Evolutionary conservation across 2,797 vertebrate species (phyloP), one percentile per base, ranked within the genome.

Genomic region (Rhabdomys pumilio): DNA sequence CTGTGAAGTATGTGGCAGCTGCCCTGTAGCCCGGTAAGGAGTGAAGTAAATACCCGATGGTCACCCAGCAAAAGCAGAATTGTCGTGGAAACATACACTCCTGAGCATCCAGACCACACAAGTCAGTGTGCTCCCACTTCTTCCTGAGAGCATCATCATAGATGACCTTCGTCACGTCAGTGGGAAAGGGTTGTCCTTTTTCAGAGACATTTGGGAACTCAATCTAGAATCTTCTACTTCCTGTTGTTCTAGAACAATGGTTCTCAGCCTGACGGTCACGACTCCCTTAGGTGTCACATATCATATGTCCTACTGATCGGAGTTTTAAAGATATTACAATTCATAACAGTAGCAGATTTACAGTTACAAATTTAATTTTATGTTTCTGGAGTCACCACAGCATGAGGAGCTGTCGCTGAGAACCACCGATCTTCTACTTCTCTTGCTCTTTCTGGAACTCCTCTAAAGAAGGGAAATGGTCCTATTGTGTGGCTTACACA

Each of bases 1-100:
- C 55, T 65, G 55, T 0, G 0, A 63, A 26, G 34, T 13, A 0
- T 10, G 38, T 34, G 29, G 1, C 24, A 34, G 17, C 0, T 63
- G 13, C 19, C 41, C 24, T 26, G 4, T 2, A 14, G n/a, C 22
- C 29, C 26, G 20, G 65, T 34, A 59, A 57, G 87, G 20, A 92
- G 38, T 61, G 17, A 2, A 63, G 41, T 9, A 34, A 20, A 19
- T 31, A n/a, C 31, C 4, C 31, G 41, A 65, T 55, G 69, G 53
- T 67, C 26, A n/a, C n/a, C 41, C 73, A 61, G 26, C 3, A 47
- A 87, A 92, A 55, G 20, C 63, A 76, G n/a, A 55, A 9, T 41
- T 6, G 11, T 20, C 63, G 19, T 89, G 50, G 47, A 79, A 44
- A 81, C 7, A 53, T 1, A 14, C 11, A 22, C 12, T 50, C 50